Evolutionary conservation across 2,797 vertebrate species (phyloP).

Genomic region (Anabacerthia variegaticeps): DNA sequence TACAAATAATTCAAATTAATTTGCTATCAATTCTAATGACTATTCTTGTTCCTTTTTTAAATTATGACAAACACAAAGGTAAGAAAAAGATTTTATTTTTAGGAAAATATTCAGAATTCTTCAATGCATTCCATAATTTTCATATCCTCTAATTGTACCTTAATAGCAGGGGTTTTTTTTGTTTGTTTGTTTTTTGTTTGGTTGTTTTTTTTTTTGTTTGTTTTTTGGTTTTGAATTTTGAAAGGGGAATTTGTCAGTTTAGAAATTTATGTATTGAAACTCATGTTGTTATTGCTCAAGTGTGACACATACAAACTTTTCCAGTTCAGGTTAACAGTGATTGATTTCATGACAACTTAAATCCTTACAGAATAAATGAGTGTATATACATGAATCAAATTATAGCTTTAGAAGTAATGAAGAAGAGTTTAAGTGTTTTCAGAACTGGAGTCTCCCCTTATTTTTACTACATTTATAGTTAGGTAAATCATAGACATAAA

Average conservation of each 20-base stretch:
- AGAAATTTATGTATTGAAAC: neutral
- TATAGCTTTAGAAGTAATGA: conserved; percentile 12
- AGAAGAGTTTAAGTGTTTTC: conserved; percentile 26
- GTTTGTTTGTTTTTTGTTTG: too few relatives aligned
- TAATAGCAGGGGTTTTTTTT: neutral
- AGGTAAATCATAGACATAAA: conserved; percentile 4
- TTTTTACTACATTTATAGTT: conserved; percentile 28
- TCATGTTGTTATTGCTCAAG: neutral
- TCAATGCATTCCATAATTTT: neutral
- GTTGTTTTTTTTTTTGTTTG: neutral
- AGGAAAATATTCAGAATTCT: neutral
- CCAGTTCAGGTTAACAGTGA: neutral
- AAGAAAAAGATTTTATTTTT: neutral
- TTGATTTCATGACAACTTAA: conserved; percentile 26
- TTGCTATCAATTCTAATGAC: neutral
- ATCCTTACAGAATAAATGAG: conserved; percentile 37
- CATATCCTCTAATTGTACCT: neutral
- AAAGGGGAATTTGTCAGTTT: neutral
- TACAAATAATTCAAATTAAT: neutral
- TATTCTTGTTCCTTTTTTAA: neutral
- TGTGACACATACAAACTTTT: neutral
- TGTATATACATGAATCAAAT: neutral
- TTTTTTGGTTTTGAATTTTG: neutral
- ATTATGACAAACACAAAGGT: neutral
- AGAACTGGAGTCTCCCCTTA: neutral